phyloP scores from a whole-genome alignment of 2,113 vertebrate genomes.

The Nipponia nippon region DNA sequence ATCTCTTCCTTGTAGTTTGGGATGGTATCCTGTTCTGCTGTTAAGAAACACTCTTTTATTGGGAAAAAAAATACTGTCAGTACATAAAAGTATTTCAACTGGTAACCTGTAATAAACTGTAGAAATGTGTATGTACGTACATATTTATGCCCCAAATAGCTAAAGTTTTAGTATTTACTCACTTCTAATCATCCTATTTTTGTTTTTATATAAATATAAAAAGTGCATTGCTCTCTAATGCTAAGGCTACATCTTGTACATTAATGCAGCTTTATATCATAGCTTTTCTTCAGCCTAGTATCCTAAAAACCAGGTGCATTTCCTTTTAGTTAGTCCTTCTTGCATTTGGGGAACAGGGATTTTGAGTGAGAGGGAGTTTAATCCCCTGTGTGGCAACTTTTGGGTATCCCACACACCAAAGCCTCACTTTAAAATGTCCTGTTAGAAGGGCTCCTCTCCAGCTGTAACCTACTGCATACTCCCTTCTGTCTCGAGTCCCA shows the following conservation, averaged over 20 bases:
- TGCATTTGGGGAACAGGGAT: not conserved
- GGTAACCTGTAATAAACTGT: not conserved
- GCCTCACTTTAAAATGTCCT: not conserved
- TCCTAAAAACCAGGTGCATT: accelerated
- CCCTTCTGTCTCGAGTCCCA: not conserved
- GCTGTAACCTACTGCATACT: not conserved
- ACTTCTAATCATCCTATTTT: not conserved
- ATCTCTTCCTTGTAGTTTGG: not conserved
- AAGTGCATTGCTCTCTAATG: not conserved
- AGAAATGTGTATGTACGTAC: not conserved
- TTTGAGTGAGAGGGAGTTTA: not conserved
- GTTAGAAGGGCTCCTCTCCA: not conserved
- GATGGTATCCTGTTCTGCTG: not conserved
- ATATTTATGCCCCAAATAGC: not conserved
- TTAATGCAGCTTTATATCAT: not conserved
- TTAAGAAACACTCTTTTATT: not conserved
- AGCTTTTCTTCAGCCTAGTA: not conserved
- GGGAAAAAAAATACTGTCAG: not conserved
- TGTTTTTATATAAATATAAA: not conserved
- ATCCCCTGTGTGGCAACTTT: not conserved
- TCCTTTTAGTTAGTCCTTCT: not conserved
- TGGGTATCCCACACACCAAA: not conserved
- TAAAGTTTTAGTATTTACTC: not conserved
- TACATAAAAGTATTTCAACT: not conserved
- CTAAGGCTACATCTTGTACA: not conserved